Percentiles rank a stretch among this genome's conserved stretches.
These are phyloP conservation scores for Drosophila paulistorum DNA, from an alignment of 1,140 invertebrate genomes.

Conservation along the genomic window DNA sequence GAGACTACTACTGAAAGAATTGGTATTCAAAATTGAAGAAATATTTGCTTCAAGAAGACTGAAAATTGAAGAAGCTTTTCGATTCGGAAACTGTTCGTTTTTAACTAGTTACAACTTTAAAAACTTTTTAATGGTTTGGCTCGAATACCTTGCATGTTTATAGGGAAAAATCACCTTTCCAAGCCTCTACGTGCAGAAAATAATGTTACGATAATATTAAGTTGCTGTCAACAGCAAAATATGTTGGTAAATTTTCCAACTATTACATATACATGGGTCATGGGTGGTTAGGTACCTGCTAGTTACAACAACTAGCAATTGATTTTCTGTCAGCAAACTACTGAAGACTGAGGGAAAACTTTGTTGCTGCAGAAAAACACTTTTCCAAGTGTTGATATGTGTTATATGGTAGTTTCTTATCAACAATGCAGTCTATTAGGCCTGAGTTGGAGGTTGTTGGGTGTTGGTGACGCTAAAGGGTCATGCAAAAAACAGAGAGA, in stretches of 20 bases:
- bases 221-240: slow-evolving; percentile 80
- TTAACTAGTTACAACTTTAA: slow-evolving; percentile 11
- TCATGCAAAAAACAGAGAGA: too few relatives aligned
- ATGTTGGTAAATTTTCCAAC: slow-evolving; percentile 73
- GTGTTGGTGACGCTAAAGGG: too few relatives aligned
- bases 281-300: neutral
- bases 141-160: slow-evolving; percentile 48
- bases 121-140: slow-evolving; percentile 21
- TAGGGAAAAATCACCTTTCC: slow-evolving; percentile 30
- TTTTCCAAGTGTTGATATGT: slow-evolving; percentile 80
- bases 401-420: slow-evolving; percentile 75
- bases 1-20: slow-evolving; percentile 28
- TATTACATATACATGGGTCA: slow-evolving; percentile 9
- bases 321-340: slow-evolving; percentile 74
- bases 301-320: slow-evolving; percentile 51
- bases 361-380: slow-evolving; percentile 55
- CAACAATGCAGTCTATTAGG: slow-evolving; percentile 77
- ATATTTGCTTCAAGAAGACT: slow-evolving; percentile 14
- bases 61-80: too few relatives aligned
- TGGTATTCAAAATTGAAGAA: slow-evolving; percentile 39
- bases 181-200: slow-evolving; percentile 68
- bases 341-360: slow-evolving; percentile 10
- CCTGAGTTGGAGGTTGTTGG: slow-evolving; percentile 23
- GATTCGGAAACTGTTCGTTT: neutral
- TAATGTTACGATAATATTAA: slow-evolving; percentile 79